These are phyloP conservation scores for Crotalus tigris DNA, from an alignment of 2,113 vertebrate genomes.

Conservation along the genomic window DNA sequence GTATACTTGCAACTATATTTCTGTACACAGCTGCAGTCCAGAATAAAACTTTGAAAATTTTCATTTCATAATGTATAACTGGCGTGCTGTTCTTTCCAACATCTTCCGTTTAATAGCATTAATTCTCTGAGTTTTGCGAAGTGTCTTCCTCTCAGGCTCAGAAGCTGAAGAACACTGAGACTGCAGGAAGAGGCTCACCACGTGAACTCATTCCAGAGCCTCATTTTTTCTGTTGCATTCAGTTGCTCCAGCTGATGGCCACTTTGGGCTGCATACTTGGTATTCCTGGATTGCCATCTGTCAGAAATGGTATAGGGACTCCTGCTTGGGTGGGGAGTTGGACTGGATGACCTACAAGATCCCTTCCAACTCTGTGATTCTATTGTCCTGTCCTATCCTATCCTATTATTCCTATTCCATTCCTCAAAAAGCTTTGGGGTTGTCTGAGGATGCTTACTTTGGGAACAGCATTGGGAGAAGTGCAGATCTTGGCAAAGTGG, in stretches of 20 bases:
- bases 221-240: not conserved
- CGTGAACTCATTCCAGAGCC: too few species aligned
- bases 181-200: not conserved
- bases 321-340: too few species aligned
- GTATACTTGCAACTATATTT: constrained; percentile 96
- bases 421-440: not conserved
- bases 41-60: constrained; percentile 86
- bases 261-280: not conserved
- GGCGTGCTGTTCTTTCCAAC: constrained; percentile 45
- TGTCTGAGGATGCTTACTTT: not conserved
- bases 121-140: not conserved
- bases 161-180: fast-evolving
- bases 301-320: too few species aligned
- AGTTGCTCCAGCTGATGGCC: not conserved
- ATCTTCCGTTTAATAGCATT: not conserved
- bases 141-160: fast-evolving
- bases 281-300: not conserved
- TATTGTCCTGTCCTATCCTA: too few species aligned
- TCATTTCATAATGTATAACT: constrained; percentile 66
- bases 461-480: not conserved
- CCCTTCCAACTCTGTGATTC: too few species aligned
- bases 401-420: too few species aligned
- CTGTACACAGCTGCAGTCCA: constrained; percentile 91
- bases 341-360: too few species aligned
- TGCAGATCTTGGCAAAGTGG: not conserved